Evolutionary conservation across 2,888 invertebrate species (phyloP).

Genomic region (Drosophila nr. perissopoda): DNA sequence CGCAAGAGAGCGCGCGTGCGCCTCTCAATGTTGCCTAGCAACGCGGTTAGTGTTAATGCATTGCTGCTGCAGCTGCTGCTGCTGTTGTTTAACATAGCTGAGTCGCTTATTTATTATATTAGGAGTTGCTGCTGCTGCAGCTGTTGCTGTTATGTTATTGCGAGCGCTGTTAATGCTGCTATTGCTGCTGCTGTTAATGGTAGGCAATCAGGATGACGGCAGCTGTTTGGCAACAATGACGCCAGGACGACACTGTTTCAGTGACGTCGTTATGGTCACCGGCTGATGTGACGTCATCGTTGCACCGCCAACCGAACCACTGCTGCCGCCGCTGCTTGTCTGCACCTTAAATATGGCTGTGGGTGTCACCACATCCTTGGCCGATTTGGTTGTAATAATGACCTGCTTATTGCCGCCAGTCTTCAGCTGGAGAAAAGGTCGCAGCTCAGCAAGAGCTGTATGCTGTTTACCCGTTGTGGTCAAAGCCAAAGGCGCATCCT

Average conservation of each 20-base stretch:
- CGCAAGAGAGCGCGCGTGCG: neutral
- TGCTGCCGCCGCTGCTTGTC: constrained; percentile 41
- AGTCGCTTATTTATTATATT: constrained; percentile 43
- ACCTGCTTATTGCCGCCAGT: constrained; percentile 82
- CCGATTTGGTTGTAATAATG: constrained; percentile 76
- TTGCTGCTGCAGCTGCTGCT: constrained; percentile 26
- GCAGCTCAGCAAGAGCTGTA: constrained; percentile 87
- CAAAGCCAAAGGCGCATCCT: constrained; percentile 84
- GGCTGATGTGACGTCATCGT: constrained; percentile 52
- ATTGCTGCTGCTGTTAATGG: constrained; percentile 27
- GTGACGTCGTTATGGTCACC: constrained; percentile 83
- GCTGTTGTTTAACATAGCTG: constrained; percentile 54
- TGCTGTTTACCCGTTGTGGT: constrained; percentile 83
- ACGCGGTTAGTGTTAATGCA: constrained; percentile 53
- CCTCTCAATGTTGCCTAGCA: constrained; percentile 42
- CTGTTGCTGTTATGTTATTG: constrained; percentile 32
- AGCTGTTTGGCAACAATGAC: constrained; percentile 95
- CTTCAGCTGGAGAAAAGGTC: constrained; percentile 88
- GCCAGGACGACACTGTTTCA: constrained; percentile 92
- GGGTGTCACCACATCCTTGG: constrained; percentile 76
- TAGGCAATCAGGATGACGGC: constrained; percentile 87
- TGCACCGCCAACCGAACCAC: constrained; percentile 16
- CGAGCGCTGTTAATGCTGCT: constrained; percentile 29
- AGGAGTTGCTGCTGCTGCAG: constrained; percentile 47
- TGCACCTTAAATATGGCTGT: constrained; percentile 83